Evolutionary conservation across 2,888 invertebrate species (phyloP).

Genomic region (Ypsolopha sequella): DNA sequence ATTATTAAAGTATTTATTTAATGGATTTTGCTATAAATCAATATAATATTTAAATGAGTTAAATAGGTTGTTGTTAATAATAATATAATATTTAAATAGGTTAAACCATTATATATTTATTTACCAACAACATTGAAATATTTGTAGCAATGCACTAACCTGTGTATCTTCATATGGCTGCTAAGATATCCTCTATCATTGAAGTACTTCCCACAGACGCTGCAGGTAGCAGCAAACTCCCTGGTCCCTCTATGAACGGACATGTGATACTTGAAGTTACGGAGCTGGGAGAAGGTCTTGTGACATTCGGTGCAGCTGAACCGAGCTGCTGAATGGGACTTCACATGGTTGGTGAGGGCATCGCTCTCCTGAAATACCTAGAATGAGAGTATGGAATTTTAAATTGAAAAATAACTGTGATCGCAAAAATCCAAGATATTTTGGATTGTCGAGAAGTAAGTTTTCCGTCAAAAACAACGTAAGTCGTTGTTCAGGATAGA

Average conservation of each 20-base stretch:
- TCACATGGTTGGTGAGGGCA: slow-evolving; percentile 25
- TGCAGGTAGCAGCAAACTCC: slow-evolving; percentile 79
- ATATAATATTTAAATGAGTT: too few relatives aligned
- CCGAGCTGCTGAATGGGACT: slow-evolving; percentile 50
- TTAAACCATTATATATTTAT: too few relatives aligned
- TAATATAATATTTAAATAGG: too few relatives aligned
- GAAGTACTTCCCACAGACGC: slow-evolving; percentile 82
- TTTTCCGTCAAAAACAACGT: too few relatives aligned
- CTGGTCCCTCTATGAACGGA: slow-evolving; percentile 86
- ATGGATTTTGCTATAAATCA: too few relatives aligned
- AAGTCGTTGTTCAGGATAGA: too few relatives aligned
- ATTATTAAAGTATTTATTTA: too few relatives aligned
- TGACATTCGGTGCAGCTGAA: slow-evolving; percentile 81
- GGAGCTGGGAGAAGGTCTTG: slow-evolving; percentile 84
- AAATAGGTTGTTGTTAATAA: too few relatives aligned
- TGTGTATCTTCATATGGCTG: slow-evolving; percentile 89
- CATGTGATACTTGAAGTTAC: slow-evolving; percentile 87
- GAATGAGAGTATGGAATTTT: slow-evolving; percentile 3
- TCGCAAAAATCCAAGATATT: too few relatives aligned
- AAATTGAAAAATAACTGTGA: too few relatives aligned
- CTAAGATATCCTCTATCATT: slow-evolving; percentile 87
- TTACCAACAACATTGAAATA: too few relatives aligned
- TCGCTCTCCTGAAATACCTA: slow-evolving; percentile 36
- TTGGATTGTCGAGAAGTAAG: too few relatives aligned
- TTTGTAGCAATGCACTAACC: slow-evolving; percentile 26